Conservation (phyloP, 2,113 vertebrate genomes). For the Thomomys bottae region DNA sequence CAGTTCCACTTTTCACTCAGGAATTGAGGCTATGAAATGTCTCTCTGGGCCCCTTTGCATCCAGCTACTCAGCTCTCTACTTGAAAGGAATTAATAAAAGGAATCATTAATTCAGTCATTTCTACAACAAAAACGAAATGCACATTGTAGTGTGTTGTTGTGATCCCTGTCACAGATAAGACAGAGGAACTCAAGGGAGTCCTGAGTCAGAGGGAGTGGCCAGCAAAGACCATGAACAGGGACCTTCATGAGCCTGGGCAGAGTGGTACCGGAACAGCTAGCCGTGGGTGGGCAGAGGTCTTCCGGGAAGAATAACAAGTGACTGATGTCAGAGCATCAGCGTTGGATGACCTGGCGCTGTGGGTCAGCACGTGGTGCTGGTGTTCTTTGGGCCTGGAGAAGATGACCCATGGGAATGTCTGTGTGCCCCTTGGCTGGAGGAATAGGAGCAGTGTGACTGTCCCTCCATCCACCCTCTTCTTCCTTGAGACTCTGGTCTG, state of each 20-base stretch:
- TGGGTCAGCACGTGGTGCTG: not conserved
- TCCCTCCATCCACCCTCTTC: no score
- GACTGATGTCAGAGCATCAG: rapidly evolving
- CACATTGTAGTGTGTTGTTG: not conserved
- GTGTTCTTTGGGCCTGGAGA: not conserved
- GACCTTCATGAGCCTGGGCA: not conserved
- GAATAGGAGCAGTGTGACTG: not conserved
- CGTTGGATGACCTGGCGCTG: not conserved
- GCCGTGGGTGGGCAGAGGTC: not conserved
- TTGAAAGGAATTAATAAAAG: not conserved
- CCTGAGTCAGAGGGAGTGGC: not conserved
- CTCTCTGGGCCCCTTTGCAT: not conserved
- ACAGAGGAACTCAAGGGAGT: not conserved
- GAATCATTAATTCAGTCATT: not conserved
- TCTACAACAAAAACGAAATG: not conserved
- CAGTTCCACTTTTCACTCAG: not conserved
- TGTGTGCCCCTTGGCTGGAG: not conserved
- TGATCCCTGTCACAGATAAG: rapidly evolving
- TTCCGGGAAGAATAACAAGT: not conserved
- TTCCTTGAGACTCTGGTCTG: no score
- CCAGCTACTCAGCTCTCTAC: not conserved
- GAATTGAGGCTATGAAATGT: not conserved
- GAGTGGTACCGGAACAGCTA: not conserved
- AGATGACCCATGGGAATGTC: not conserved
- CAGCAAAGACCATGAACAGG: not conserved